Evolutionary conservation across 1,140 invertebrate genomes (phyloP).

Genomic region (Neotoxoptera formosana): DNA sequence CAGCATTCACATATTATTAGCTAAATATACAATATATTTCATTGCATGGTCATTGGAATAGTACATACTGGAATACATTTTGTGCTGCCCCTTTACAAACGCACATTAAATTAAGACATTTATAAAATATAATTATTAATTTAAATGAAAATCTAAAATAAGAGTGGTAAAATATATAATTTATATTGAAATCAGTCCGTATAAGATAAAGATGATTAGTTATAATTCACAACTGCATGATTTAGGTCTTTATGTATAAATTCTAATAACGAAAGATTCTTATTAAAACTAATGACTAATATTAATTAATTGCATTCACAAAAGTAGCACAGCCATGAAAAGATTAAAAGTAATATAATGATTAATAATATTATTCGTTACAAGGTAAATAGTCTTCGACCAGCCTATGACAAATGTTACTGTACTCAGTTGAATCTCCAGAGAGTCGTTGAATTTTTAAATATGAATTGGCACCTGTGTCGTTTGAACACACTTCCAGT

Average conservation of each 20-base stretch:
- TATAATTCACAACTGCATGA: conserved; percentile 38
- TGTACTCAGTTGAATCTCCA: conserved; percentile 89
- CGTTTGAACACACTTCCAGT: conserved; percentile 76
- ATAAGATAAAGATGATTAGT: conserved; percentile 28
- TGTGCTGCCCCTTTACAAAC: not conserved
- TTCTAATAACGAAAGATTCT: conserved; percentile 26
- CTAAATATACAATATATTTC: conserved; percentile 10
- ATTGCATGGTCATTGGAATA: not conserved
- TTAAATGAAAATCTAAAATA: conserved; percentile 13
- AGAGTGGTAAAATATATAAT: conserved; percentile 40
- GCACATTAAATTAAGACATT: not conserved
- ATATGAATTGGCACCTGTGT: conserved; percentile 66
- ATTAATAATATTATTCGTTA: conserved; percentile 47
- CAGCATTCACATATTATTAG: not conserved
- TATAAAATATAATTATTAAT: conserved; percentile 17
- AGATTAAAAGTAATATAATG: conserved; percentile 50
- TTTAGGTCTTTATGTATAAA: not conserved
- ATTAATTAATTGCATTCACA: conserved; percentile 57
- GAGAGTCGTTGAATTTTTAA: conserved; percentile 90
- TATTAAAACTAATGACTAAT: conserved; percentile 56
- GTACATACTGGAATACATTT: not conserved
- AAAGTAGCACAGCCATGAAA: conserved; percentile 57
- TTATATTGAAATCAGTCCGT: conserved; percentile 26
- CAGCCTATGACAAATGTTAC: conserved; percentile 87
- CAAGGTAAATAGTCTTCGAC: conserved; percentile 65